Percentiles rank a stretch among this genome's conserved stretches.
Conservation (phyloP, 2,113 vertebrate genomes). For the Aspiorhynchus laticeps region DNA sequence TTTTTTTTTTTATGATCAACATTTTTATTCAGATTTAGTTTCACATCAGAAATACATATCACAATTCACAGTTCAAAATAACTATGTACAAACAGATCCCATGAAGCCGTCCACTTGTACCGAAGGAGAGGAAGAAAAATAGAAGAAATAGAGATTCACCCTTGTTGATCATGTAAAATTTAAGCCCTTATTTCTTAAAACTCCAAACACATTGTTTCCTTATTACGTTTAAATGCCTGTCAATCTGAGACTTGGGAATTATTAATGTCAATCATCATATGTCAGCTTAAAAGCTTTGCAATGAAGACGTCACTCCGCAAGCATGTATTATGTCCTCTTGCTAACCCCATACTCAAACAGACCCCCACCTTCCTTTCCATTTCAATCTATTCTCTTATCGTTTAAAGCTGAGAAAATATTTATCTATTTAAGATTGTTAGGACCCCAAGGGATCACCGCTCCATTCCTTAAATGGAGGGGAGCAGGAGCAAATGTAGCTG, state of each 20-base stretch:
- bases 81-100: too few species aligned
- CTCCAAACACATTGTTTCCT: neutral
- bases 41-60: too few species aligned
- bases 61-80: too few species aligned
- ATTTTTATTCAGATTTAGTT: too few species aligned
- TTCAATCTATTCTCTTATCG: conserved; percentile 51
- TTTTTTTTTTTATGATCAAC: too few species aligned
- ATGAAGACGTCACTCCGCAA: conserved; percentile 36
- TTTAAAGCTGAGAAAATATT: conserved; percentile 65
- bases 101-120: too few species aligned
- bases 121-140: too few species aligned
- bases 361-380: conserved; percentile 38
- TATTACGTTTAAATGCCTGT: neutral
- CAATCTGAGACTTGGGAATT: conserved; percentile 14
- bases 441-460: conserved; percentile 39
- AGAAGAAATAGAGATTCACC: too few species aligned
- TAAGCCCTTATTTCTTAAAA: neutral
- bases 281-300: conserved; percentile 16
- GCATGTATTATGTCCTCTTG: conserved; percentile 45
- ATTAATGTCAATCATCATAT: conserved; percentile 4
- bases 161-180: neutral
- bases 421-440: conserved; percentile 49
- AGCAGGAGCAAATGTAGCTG: conserved; percentile 30
- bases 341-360: conserved; percentile 51
- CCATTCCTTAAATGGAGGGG: conserved; percentile 48